phyloP scores from a whole-genome alignment of 2,113 vertebrate species.

The Amphiprion ocellaris region DNA sequence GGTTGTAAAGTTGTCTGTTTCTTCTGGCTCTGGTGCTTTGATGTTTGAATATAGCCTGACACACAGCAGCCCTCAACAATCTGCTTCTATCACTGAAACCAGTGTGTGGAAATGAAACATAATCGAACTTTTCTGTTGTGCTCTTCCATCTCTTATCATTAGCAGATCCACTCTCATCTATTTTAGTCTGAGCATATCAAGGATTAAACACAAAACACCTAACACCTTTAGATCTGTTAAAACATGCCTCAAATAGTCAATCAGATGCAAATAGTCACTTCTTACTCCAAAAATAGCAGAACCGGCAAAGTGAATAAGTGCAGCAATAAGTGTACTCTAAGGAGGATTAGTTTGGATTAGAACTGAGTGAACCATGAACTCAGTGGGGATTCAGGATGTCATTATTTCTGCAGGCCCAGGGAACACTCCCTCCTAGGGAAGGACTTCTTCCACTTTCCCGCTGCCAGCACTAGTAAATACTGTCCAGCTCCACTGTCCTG shows the following conservation, averaged over 20 bases:
- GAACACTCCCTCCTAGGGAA: conserved; percentile 39
- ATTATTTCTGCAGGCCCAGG: conserved; percentile 57
- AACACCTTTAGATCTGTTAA: not conserved
- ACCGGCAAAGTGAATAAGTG: conserved; percentile 26
- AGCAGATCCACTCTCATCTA: not conserved
- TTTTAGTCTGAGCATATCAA: not conserved
- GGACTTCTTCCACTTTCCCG: conserved; percentile 26
- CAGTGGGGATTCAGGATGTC: conserved; percentile 71
- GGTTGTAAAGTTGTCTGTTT: conserved; percentile 29
- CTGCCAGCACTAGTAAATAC: conserved; percentile 19
- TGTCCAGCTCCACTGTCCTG: not conserved
- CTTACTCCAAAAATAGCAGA: conserved; percentile 10
- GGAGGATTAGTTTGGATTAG: conserved; percentile 75
- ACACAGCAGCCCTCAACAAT: not conserved
- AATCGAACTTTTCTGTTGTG: not conserved
- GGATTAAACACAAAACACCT: not conserved
- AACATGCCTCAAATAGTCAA: not conserved
- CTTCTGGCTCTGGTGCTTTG: conserved; percentile 31
- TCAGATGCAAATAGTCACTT: not conserved
- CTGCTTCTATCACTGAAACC: not conserved
- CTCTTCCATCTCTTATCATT: not conserved
- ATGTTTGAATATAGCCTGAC: conserved; percentile 23
- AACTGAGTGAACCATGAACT: conserved; percentile 58
- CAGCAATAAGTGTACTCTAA: conserved; percentile 36
- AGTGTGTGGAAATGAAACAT: not conserved